Percentiles rank a stretch among this genome's conserved stretches.
phyloP scores from a whole-genome alignment of 2,888 invertebrate species.

The Scelioninae gen. 2 region DNA sequence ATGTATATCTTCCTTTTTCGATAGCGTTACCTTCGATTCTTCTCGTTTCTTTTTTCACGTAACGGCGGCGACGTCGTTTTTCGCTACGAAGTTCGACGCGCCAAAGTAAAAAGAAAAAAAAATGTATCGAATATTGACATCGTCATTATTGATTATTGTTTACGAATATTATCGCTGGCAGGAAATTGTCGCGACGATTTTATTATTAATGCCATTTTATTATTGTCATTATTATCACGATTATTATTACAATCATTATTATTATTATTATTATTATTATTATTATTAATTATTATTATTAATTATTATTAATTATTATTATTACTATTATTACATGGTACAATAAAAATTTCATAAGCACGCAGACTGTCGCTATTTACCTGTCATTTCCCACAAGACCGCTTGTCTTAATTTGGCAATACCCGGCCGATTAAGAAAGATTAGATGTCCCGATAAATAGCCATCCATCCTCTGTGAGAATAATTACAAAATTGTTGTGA shows the following conservation, averaged over 20 bases:
- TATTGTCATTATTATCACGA: slow-evolving; percentile 71
- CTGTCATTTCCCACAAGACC: slow-evolving; percentile 39
- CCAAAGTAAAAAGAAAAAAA: slow-evolving; percentile 56
- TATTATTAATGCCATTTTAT: slow-evolving; percentile 70
- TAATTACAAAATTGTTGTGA: no score
- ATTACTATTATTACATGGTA: slow-evolving; percentile 75
- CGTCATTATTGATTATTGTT: slow-evolving; percentile 67
- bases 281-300: slow-evolving; percentile 63
- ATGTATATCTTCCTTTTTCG: slow-evolving; percentile 62
- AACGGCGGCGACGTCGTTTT: slow-evolving; percentile 57
- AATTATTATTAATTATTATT: slow-evolving; percentile 66
- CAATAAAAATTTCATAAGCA: slow-evolving; percentile 75
- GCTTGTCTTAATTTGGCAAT: no score
- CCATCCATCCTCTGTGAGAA: no score
- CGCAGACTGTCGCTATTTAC: slow-evolving; percentile 58
- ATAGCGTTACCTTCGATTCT: slow-evolving; percentile 61
- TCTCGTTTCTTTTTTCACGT: slow-evolving; percentile 59
- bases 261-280: slow-evolving; percentile 67
- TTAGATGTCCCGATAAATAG: no score
- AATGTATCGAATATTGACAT: slow-evolving; percentile 68
- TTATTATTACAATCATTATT: slow-evolving; percentile 68
- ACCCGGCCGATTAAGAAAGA: no score
- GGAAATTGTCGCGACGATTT: slow-evolving; percentile 64
- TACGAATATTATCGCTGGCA: slow-evolving; percentile 65
- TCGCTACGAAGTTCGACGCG: slow-evolving; percentile 57